phyloP scores from a whole-genome alignment of 2,888 invertebrate genomes.

The Epiblema foenella region DNA sequence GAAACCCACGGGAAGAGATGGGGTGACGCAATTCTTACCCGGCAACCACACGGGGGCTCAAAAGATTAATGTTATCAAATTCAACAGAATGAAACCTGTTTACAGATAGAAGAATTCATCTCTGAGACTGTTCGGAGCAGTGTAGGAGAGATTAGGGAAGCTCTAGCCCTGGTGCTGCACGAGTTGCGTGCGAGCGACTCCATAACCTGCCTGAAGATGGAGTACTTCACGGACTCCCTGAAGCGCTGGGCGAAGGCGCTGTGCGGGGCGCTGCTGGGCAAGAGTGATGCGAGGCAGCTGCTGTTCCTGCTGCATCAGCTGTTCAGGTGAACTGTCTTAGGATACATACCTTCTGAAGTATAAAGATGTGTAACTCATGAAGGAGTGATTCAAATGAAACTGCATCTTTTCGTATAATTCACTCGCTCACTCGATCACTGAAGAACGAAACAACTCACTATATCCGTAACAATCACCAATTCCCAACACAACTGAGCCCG shows the following conservation, averaged over 20 bases:
- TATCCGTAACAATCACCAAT: no score
- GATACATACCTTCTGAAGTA: not conserved
- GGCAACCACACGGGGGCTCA: no score
- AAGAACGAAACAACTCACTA: no score
- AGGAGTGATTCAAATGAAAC: no score
- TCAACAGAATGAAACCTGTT: conserved; percentile 24
- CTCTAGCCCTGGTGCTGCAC: conserved; percentile 64
- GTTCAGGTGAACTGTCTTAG: not conserved
- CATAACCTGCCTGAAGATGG: conserved; percentile 52
- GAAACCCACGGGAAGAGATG: no score
- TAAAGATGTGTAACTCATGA: no score
- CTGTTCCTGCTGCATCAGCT: conserved; percentile 67
- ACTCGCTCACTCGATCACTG: no score
- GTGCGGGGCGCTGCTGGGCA: conserved; percentile 60
- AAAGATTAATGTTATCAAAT: not conserved
- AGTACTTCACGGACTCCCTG: conserved; percentile 57
- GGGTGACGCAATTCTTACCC: no score
- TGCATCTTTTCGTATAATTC: no score
- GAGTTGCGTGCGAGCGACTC: conserved; percentile 66
- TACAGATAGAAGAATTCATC: conserved; percentile 73
- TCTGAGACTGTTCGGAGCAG: conserved; percentile 62
- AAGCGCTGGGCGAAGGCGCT: conserved; percentile 73
- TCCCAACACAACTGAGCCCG: no score
- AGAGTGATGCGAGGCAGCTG: conserved; percentile 64
- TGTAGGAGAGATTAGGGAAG: conserved; percentile 66